Base-by-base conservation (phyloP, 30 jellyfish, hydroid and myxozoan species). In the Chrysaora quinquecirrha region DNA sequence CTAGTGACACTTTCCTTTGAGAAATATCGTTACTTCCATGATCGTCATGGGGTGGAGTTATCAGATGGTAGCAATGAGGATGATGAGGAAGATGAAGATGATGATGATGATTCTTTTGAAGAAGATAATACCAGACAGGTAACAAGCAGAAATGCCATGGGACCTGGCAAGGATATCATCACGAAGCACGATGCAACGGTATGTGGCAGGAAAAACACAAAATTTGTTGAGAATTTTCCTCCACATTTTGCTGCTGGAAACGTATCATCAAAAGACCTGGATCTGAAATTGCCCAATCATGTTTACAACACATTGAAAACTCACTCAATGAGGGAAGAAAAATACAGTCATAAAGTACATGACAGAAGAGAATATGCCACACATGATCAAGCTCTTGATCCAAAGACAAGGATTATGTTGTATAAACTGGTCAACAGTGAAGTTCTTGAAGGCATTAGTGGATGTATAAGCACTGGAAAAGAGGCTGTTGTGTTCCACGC, bases 401-500 rank as follows among this genome's bases (percentile, higher is more conserved):
- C 86, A 38, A 94, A 94, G 68, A 87, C 99, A 0, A 91, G 99
- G 28, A 78, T 94, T 67, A 52, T 94, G 76, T 61, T 94, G 63
- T 94, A 94, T 71, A 94, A 94, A 65, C 28, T 94, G 91, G 97
- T 94, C 1, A 87, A 88, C 82, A 84, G 87, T 65, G 96, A 84
- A 35, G 88, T 90, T 20, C 68, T 94, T 52, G 97, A 94, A 16
- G 48, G 73, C 20, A 80, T 94, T 1, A 88, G 80, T 78, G 99
- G 99, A 6, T 89, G 96, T 75, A 86, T 94, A 32, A 94, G 99
- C 49, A 94, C 99, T 46, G 99, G 99, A 29, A 94, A 94, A 77
- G 99, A 94, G 58, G 99, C 99, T 73, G 99, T 94, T 21, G 97
- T 94, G 0, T 65, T 94, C 46, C 99, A 94, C 74, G 97, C 97